Percentiles rank a stretch among this genome's conserved stretches.
phyloP scores from a whole-genome alignment of 2,113 vertebrate species.

The Muntiacus reevesi region DNA sequence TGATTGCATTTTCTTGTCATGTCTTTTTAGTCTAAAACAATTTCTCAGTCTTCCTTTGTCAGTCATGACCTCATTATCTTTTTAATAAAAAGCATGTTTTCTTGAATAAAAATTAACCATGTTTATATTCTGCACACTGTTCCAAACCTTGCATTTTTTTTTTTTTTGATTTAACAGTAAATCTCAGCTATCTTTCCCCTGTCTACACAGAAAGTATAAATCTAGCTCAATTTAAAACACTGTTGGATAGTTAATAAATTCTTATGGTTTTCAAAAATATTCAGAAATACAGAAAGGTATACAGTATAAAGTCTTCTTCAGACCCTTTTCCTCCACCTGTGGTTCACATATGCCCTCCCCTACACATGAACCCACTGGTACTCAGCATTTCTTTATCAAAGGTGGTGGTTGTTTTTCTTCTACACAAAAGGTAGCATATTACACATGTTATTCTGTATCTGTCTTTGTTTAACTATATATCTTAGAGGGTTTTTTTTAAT shows the following conservation, averaged over 20 bases:
- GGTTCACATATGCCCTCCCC: neutral
- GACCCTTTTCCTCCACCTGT: neutral
- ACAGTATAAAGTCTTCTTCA: neutral
- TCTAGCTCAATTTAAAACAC: neutral
- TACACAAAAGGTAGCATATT: neutral
- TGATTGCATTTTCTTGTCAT: neutral
- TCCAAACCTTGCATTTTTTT: conserved; percentile 2
- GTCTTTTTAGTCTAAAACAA: neutral
- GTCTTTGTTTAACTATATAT: neutral
- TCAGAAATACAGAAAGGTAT: neutral
- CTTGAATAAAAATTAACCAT: neutral
- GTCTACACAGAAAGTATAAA: neutral
- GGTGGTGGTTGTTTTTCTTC: neutral
- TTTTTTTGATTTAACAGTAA: neutral
- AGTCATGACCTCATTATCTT: conserved; percentile 26
- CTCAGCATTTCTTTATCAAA: neutral
- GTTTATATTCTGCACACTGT: neutral
- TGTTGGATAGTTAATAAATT: neutral
- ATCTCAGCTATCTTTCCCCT: neutral
- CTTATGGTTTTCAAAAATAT: neutral
- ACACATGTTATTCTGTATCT: neutral
- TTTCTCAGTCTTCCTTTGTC: neutral
- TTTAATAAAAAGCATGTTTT: neutral
- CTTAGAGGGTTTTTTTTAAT: neutral
- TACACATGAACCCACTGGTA: neutral